A percentile compares a stretch with the other conserved stretches of the same genome.
Conservation (phyloP, 2,888 invertebrate species). For the Morinoia aosen region DNA sequence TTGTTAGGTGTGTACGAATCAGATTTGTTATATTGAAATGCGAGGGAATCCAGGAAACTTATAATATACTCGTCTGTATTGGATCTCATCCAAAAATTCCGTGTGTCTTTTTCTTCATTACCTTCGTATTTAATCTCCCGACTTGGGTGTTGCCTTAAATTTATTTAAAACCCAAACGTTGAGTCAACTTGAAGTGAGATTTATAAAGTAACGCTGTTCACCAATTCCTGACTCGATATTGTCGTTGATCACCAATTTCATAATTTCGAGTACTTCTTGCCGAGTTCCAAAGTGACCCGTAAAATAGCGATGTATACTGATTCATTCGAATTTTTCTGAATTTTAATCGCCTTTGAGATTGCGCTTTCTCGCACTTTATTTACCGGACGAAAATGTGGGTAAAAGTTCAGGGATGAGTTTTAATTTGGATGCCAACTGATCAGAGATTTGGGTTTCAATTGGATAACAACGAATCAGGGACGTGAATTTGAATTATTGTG, state of each 20-base stretch:
- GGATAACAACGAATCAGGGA: too few relatives aligned
- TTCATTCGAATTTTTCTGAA: not conserved
- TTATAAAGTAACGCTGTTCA: not conserved
- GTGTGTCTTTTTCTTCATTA: not conserved
- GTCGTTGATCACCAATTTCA: not conserved
- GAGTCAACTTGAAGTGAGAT: not conserved
- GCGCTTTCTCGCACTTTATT: not conserved
- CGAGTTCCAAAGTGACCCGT: not conserved
- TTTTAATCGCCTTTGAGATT: not conserved
- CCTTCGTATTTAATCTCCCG: not conserved
- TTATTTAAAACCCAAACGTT: not conserved
- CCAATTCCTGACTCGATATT: not conserved
- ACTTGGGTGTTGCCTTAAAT: not conserved
- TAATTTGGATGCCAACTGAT: too few relatives aligned
- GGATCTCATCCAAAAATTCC: not conserved
- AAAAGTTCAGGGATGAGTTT: not conserved
- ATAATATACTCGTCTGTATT: not conserved
- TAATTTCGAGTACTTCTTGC: not conserved
- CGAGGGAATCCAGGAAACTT: not conserved
- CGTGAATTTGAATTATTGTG: not conserved
- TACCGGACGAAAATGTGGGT: not conserved
- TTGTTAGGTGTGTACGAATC: not conserved
- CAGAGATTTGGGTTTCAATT: too few relatives aligned
- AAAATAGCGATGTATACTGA: not conserved
- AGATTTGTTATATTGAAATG: conserved; percentile 2